Evolutionary conservation across 2,797 vertebrate species (phyloP).

Genomic region (Pagetopsis macropterus): DNA sequence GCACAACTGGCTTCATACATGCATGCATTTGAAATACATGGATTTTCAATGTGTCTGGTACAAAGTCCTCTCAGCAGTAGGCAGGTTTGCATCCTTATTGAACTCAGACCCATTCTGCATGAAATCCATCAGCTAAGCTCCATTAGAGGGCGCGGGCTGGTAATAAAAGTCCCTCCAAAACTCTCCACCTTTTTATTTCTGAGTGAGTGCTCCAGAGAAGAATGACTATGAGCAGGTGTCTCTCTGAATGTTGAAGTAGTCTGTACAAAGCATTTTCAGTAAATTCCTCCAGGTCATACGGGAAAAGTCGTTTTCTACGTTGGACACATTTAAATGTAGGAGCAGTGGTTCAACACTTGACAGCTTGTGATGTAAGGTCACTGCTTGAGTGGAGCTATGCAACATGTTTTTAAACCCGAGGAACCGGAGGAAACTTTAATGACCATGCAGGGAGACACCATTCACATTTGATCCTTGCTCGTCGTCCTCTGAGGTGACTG

Average conservation of each 20-base stretch:
- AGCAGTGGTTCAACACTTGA: neutral
- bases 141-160: constrained; percentile 24
- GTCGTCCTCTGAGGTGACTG: constrained; percentile 2
- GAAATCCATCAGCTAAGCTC: constrained; percentile 53
- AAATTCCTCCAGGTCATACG: neutral
- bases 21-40: constrained; percentile 19
- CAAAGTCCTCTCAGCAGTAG: constrained; percentile 19
- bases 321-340: constrained; percentile 3
- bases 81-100: constrained; percentile 33
- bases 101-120: constrained; percentile 19
- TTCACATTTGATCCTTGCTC: neutral
- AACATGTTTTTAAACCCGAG: constrained; percentile 5
- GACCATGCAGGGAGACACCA: neutral
- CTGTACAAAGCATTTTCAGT: neutral
- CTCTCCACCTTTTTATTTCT: constrained; percentile 14
- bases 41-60: constrained; percentile 30
- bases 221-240: constrained; percentile 32
- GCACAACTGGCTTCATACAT: constrained; percentile 1
- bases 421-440: neutral
- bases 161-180: constrained; percentile 33
- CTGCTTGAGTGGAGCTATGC: neutral
- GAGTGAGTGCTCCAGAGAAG: constrained; percentile 32
- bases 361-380: neutral
- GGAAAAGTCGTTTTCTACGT: constrained; percentile 5
- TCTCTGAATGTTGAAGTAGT: constrained; percentile 22